These are phyloP conservation scores for Scaptomyza flava DNA, from an alignment of 2,888 invertebrate genomes.

Conservation along the genomic window DNA sequence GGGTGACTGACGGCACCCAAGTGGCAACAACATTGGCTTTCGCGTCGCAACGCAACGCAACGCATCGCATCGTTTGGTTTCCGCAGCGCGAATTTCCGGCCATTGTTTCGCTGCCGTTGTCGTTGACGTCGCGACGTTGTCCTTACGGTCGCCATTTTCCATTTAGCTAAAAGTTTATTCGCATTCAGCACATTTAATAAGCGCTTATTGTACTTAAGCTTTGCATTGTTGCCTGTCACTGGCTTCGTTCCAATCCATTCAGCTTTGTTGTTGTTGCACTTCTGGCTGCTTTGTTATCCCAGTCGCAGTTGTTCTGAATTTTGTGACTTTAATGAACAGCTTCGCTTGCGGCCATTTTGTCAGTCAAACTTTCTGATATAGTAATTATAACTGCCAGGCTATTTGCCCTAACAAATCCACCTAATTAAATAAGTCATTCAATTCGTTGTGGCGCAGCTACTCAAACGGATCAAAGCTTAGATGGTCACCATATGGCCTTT, in stretches of 20 bases:
- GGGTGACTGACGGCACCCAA: conserved; percentile 66
- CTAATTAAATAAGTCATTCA: conserved; percentile 49
- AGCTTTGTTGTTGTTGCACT: conserved; percentile 36
- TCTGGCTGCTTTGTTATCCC: conserved; percentile 3
- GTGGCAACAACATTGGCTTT: conserved; percentile 31
- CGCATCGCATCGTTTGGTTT: conserved; percentile 37
- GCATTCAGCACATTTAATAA: conserved; percentile 77
- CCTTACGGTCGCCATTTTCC: conserved; percentile 64
- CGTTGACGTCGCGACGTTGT: conserved; percentile 9
- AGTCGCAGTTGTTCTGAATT: conserved; percentile 6
- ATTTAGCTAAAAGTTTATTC: conserved; percentile 77
- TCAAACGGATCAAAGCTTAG: conserved; percentile 20
- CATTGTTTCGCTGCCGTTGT: conserved; percentile 56
- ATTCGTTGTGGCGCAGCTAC: conserved; percentile 26
- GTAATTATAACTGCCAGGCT: conserved; percentile 30
- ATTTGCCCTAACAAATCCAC: conserved; percentile 32
- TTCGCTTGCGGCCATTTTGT: conserved; percentile 47
- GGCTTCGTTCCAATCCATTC: conserved; percentile 36
- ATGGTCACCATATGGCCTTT: conserved; percentile 35
- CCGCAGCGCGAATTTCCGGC: conserved; percentile 65
- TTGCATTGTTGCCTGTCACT: conserved; percentile 61
- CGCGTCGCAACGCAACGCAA: not conserved
- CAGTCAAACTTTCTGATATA: conserved; percentile 22
- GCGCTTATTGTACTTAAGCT: conserved; percentile 76
- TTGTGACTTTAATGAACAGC: conserved; percentile 49